Percentiles rank a stretch among this genome's conserved stretches.
phyloP scores from a whole-genome alignment of 2,888 invertebrate species.

The Lochmaea capreae region DNA sequence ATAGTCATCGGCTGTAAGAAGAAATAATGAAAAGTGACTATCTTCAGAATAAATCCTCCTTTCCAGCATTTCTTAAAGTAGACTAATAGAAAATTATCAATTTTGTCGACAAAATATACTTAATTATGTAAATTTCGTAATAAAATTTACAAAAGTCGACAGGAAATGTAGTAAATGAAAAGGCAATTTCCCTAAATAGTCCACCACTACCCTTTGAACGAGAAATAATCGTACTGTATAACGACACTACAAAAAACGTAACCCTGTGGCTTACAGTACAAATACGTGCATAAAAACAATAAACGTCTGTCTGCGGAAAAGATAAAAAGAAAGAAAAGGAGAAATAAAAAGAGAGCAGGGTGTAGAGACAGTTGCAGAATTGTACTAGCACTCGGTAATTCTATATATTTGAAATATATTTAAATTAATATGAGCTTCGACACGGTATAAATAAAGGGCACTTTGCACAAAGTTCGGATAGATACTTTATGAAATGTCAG shows the following conservation, averaged over 20 bases:
- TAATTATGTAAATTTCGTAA: too few species aligned
- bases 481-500: not conserved
- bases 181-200: constrained; percentile 26
- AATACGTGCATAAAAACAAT: constrained; percentile 38
- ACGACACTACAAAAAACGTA: constrained; percentile 29
- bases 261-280: constrained; percentile 27
- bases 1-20: too few species aligned
- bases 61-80: too few species aligned
- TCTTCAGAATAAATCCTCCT: too few species aligned
- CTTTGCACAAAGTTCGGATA: not conserved
- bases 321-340: constrained; percentile 30
- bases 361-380: constrained; percentile 15
- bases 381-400: constrained; percentile 4
- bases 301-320: constrained; percentile 34
- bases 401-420: not conserved
- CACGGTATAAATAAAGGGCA: not conserved
- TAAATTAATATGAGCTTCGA: not conserved
- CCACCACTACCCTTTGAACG: constrained; percentile 26
- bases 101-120: too few species aligned
- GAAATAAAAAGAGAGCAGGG: constrained; percentile 26
- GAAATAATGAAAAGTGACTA: too few species aligned
- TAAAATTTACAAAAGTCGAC: not conserved
- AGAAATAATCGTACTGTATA: constrained; percentile 34
- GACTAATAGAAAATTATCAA: too few species aligned
- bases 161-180: constrained; percentile 22